Conservation (phyloP, 2,797 vertebrate species). For the Ibycter americanus region DNA sequence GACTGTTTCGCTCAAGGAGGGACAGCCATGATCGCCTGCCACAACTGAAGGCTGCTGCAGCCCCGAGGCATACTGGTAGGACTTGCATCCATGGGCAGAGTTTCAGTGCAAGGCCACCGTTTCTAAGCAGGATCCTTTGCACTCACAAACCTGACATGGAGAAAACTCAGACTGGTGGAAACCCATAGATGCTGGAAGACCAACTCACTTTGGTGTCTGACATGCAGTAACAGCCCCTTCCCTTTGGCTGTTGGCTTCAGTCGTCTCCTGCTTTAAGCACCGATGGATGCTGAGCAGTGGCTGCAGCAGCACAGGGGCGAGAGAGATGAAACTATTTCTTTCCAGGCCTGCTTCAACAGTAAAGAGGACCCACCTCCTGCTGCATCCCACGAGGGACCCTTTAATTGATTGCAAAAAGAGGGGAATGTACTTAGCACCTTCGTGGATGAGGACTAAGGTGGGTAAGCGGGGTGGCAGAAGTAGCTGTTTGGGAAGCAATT, state of each 20-base stretch:
- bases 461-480: neutral
- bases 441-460: neutral
- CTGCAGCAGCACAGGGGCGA: neutral
- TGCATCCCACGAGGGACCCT: neutral
- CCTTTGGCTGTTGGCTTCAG: neutral
- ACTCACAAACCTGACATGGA: neutral
- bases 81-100: rapidly evolving
- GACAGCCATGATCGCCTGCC: neutral
- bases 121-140: neutral
- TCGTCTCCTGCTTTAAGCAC: neutral
- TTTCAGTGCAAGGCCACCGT: neutral
- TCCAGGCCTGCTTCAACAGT: neutral
- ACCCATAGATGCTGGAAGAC: neutral
- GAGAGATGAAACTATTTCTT: neutral
- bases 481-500: slow-evolving; percentile 25
- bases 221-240: neutral
- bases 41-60: rapidly evolving
- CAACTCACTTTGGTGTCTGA: neutral
- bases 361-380: neutral
- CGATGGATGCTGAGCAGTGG: neutral
- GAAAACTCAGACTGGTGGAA: neutral
- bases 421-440: neutral
- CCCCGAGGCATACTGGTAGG: rapidly evolving
- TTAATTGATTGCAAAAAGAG: neutral
- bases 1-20: neutral